These are phyloP conservation scores for Sciurus carolinensis DNA, from an alignment of 2,797 vertebrate species.

Conservation along the genomic window DNA sequence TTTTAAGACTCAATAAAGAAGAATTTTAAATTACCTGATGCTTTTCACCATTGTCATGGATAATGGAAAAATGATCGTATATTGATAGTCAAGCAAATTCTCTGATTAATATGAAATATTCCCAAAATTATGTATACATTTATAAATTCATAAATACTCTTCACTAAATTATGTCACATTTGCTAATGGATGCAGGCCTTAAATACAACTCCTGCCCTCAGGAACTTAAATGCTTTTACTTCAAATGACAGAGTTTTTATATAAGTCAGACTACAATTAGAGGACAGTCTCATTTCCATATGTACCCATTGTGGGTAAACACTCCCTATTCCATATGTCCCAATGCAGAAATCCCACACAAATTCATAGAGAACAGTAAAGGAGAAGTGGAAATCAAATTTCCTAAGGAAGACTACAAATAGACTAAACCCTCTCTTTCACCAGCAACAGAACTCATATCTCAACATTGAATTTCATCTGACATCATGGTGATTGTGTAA, in stretches of 20 bases:
- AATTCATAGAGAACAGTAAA: slow-evolving; percentile 4
- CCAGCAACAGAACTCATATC: slow-evolving; percentile 68
- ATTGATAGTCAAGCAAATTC: slow-evolving; percentile 22
- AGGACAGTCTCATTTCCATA: slow-evolving; percentile 31
- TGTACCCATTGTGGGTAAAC: not conserved
- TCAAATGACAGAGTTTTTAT: slow-evolving; percentile 47
- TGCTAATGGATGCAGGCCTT: slow-evolving; percentile 41
- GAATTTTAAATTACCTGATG: slow-evolving; percentile 20
- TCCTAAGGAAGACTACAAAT: slow-evolving; percentile 4
- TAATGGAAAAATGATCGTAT: slow-evolving; percentile 53
- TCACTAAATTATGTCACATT: slow-evolving; percentile 31
- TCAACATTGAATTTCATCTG: slow-evolving; percentile 61
- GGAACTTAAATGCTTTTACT: slow-evolving; percentile 52
- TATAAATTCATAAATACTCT: slow-evolving; percentile 38
- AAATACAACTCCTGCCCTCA: slow-evolving; percentile 34
- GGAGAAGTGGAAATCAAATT: not conserved
- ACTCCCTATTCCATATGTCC: not conserved
- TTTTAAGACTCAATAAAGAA: slow-evolving; percentile 27
- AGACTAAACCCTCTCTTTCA: slow-evolving; percentile 5
- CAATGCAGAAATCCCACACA: slow-evolving; percentile 44
- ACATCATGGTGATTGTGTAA: slow-evolving; percentile 41
- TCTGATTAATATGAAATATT: slow-evolving; percentile 43
- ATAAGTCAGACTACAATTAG: not conserved
- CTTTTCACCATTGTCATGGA: not conserved
- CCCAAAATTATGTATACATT: not conserved